Percentiles rank a stretch among this genome's conserved stretches.
phyloP scores from a whole-genome alignment of 2,797 vertebrate species.

The Triplophysa bombifrons region DNA sequence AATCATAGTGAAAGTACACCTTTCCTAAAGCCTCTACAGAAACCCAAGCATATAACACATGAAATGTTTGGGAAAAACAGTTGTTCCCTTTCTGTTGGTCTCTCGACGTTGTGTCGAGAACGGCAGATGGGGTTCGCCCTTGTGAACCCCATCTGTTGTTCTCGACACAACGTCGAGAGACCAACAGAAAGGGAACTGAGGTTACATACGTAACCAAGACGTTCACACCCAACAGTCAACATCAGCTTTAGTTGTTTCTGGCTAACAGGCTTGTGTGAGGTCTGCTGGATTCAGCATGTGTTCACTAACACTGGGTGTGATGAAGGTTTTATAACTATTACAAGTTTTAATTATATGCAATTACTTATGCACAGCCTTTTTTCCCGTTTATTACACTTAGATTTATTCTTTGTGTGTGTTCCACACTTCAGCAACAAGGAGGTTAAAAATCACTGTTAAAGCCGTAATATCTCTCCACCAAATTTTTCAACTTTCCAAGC shows the following conservation, averaged over 20 bases:
- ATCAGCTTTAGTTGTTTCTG: background rate
- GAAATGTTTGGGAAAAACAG: background rate
- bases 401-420: constrained; percentile 8
- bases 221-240: background rate
- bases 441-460: background rate
- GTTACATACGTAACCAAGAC: too few species aligned
- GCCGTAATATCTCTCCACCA: background rate
- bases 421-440: background rate
- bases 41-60: background rate
- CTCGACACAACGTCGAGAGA: too few species aligned
- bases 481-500: background rate
- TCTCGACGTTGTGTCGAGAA: too few species aligned
- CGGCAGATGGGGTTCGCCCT: too few species aligned
- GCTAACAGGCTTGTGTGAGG: too few species aligned
- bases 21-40: background rate
- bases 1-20: too few species aligned
- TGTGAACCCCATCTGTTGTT: too few species aligned
- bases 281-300: background rate
- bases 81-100: too few species aligned
- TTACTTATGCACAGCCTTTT: background rate
- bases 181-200: too few species aligned
- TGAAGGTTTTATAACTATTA: constrained; percentile 7
- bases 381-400: background rate
- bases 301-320: constrained; percentile 16
- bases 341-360: constrained; percentile 14